Evolutionary conservation across 2,888 invertebrate species (phyloP), one percentile per base, ranked within the genome.

Genomic region (Abrostola tripartita): DNA sequence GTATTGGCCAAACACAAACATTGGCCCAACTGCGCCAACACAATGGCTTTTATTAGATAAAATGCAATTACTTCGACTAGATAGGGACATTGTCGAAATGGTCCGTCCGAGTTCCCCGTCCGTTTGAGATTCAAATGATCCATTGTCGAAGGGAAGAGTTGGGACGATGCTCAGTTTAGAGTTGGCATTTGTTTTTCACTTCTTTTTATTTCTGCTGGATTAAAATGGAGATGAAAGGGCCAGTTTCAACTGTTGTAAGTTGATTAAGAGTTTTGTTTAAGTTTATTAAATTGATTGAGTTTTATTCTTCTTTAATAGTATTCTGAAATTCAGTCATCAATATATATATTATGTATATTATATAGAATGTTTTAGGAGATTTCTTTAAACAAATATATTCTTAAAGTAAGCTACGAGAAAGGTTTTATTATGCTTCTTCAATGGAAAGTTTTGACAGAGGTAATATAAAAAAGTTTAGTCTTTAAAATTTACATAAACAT

Each of bases 41-140:
- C 58, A 64, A 55, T 61, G 37, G 52, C 37, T 70, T 76, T 74
- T 76, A 73, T 74, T 74, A 77, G 71, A 79, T 75, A 76, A 71
- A 83, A 79, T 66, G 74, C 78, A 81, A 82, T 83, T 78, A 83
- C 81, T 76, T 65, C 38, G 65, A 69, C 71, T 71, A 74, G 76
- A 69, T 71, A 69, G 68, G 71, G 40, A 60, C 68, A 72, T 76
- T 67, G 70, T 73, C 68, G 68, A 66, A 74, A 74, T 74, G 35
- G 65, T 65, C 62, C 56, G 71, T 55, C 58, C 53, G 52, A 61
- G 44, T 38, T 38, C 54, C 14, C 10, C 51, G 61, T 44, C 49
- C 71, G 69, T 77, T 81, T 75, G 81, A 79, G 74, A 84, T 81
- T 83, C 81, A 83, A 84, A 84, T 82, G 71, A 74, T 65, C 71